Evolutionary conservation across 2,113 vertebrate species (phyloP).

Genomic region (Gasterosteus nipponicus): DNA sequence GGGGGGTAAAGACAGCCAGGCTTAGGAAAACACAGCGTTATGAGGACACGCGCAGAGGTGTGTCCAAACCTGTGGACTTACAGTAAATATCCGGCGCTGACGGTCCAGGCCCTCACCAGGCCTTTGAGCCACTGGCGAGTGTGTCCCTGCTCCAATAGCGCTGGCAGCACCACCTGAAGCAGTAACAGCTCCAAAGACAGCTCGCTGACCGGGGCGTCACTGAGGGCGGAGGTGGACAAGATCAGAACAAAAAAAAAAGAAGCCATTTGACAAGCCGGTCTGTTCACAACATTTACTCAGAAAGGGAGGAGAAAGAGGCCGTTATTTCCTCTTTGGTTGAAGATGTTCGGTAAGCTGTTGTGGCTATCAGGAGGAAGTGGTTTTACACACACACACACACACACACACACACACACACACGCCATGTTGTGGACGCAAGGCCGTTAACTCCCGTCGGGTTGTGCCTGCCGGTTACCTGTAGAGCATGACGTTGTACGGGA

Average conservation of each 20-base stretch:
- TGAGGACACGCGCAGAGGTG: background rate
- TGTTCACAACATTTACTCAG: background rate
- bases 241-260: conserved; percentile 15
- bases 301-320: no score
- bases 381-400: background rate
- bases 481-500: conserved; percentile 99
- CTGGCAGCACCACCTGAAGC: conserved; percentile 97
- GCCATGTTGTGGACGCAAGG: background rate
- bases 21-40: background rate
- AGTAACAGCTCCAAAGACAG: conserved; percentile 95
- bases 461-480: conserved; percentile 87
- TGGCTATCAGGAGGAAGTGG: background rate
- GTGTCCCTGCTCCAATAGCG: conserved; percentile 97
- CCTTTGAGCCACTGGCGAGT: conserved; percentile 99
- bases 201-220: conserved; percentile 98
- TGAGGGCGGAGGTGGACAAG: conserved; percentile 64
- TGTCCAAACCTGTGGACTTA: conserved; percentile 76
- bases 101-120: conserved; percentile 96
- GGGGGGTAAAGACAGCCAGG: background rate
- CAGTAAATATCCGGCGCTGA: conserved; percentile 95
- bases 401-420: no score
- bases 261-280: background rate
- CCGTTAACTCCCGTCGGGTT: background rate
- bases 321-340: background rate
- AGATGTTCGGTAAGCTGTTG: background rate